Evolutionary conservation across 2,113 vertebrate genomes (phyloP).

Genomic region (Bubo bubo): DNA sequence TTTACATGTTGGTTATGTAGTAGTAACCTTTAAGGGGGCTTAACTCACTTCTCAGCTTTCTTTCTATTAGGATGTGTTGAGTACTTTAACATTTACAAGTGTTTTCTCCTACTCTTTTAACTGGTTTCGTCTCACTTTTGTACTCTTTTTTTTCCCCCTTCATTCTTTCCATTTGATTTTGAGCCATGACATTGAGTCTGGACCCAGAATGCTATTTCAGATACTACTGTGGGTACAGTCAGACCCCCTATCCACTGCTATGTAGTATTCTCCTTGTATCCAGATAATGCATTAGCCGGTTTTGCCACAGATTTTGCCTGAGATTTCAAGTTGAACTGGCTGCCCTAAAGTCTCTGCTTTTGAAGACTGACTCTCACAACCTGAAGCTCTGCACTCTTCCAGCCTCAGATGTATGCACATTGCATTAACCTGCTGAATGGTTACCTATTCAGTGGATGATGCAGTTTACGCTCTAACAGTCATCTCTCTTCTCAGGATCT

Average conservation of each 20-base stretch:
- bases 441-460: neutral
- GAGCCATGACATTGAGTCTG: neutral
- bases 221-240: neutral
- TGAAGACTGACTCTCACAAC: neutral
- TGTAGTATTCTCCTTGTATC: neutral
- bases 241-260: neutral
- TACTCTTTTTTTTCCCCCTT: neutral
- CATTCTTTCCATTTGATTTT: neutral
- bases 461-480: neutral
- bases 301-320: neutral
- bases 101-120: neutral
- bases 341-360: neutral
- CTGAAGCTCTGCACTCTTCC: neutral
- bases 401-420: neutral
- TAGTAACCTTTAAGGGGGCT: neutral
- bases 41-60: neutral
- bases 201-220: neutral
- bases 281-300: neutral
- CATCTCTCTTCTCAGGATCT: neutral
- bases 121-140: neutral
- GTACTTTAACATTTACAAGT: neutral
- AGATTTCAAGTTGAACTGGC: neutral
- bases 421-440: neutral
- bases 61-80: neutral
- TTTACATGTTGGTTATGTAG: neutral